Conservation (phyloP, 1,140 invertebrate genomes). For the Dufourea novaeangliae region DNA sequence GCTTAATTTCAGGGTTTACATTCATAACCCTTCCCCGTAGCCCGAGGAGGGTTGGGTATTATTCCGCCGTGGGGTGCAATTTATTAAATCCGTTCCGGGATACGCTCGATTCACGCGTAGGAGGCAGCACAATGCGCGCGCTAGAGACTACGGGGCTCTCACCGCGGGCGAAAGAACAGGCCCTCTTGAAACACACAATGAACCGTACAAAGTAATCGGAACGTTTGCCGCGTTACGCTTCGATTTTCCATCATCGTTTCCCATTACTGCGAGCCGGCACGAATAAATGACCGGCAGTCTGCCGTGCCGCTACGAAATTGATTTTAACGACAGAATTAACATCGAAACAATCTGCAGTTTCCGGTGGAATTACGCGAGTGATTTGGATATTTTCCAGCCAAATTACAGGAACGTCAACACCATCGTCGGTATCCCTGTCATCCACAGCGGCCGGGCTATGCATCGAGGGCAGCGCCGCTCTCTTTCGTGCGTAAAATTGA, state of each 20-base stretch:
- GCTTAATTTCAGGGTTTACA: constrained; percentile 71
- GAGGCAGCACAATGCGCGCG: neutral
- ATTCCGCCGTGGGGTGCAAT: constrained; percentile 48
- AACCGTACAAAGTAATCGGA: neutral
- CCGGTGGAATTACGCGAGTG: constrained; percentile 52
- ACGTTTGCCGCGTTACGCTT: neutral
- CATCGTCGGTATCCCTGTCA: constrained; percentile 63
- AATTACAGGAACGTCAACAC: constrained; percentile 69
- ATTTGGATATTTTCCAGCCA: constrained; percentile 65
- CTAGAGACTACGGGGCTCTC: no score
- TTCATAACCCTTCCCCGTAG: constrained; percentile 73
- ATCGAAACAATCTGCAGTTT: constrained; percentile 50
- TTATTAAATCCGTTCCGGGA: constrained; percentile 48
- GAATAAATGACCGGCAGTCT: constrained; percentile 13
- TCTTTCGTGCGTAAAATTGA: constrained; percentile 67
- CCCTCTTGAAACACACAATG: neutral
- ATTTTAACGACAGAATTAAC: constrained; percentile 43
- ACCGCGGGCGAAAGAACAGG: neutral
- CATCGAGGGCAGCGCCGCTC: constrained; percentile 57
- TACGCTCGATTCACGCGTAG: constrained; percentile 13
- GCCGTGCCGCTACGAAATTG: constrained; percentile 19
- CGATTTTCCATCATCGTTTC: neutral
- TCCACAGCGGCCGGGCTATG: constrained; percentile 57
- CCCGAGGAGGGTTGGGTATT: constrained; percentile 58
- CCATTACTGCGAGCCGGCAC: neutral